A percentile compares a stretch with the other conserved stretches of the same genome.
Evolutionary conservation across 1,140 invertebrate genomes (phyloP).

Genomic region (Monomorium pharaonis): DNA sequence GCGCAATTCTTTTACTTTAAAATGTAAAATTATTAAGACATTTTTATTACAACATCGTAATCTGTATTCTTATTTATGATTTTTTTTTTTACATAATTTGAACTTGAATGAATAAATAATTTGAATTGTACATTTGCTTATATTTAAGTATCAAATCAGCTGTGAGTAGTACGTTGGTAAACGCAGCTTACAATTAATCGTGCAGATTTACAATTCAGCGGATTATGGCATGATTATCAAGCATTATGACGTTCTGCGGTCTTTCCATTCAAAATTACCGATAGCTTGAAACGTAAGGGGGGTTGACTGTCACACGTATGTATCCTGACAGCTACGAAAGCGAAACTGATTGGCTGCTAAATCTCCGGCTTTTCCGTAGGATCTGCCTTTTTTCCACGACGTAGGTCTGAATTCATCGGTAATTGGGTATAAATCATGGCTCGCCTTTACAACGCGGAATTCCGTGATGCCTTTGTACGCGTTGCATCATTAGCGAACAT

Average conservation of each 20-base stretch:
- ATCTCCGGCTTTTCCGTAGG: constrained; percentile 69
- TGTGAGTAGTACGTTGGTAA: not conserved
- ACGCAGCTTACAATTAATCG: not conserved
- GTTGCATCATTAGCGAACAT: constrained; percentile 73
- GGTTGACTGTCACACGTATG: constrained; percentile 34
- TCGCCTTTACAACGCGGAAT: constrained; percentile 40
- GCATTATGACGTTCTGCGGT: constrained; percentile 28
- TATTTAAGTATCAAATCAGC: not conserved
- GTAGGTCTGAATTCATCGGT: constrained; percentile 71
- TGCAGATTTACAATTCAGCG: constrained; percentile 35
- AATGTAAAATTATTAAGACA: not conserved
- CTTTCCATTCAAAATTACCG: constrained; percentile 25
- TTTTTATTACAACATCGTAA: not conserved
- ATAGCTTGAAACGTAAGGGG: constrained; percentile 18
- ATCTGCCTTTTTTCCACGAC: constrained; percentile 63
- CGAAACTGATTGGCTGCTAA: constrained; percentile 73
- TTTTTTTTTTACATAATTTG: not conserved
- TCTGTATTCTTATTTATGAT: not conserved
- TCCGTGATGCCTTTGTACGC: constrained; percentile 61
- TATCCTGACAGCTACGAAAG: constrained; percentile 42
- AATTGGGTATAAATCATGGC: constrained; percentile 76
- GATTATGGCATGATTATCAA: constrained; percentile 40
- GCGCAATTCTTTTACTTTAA: not conserved
- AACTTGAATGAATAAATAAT: not conserved
- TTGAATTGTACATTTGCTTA: not conserved